Conservation (phyloP, 2,797 vertebrate genomes). For the Esox lucius region DNA sequence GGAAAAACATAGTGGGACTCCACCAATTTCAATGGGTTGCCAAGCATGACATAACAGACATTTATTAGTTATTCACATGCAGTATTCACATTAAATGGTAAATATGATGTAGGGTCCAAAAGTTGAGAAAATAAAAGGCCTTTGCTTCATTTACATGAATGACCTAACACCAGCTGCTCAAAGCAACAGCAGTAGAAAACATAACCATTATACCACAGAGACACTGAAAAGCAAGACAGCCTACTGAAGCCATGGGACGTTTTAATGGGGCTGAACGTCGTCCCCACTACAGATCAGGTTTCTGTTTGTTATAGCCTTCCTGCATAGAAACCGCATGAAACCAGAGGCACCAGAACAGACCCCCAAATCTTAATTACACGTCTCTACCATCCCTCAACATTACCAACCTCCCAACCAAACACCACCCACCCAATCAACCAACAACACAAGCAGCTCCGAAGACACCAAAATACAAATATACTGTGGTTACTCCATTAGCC, state of each 20-base stretch:
- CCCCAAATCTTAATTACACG: conserved; percentile 65
- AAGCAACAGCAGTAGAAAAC: conserved; percentile 30
- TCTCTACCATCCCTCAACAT: conserved; percentile 55
- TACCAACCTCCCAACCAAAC: conserved; percentile 47
- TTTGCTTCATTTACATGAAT: background rate
- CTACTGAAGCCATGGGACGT: conserved; percentile 17
- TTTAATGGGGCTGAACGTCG: conserved; percentile 25
- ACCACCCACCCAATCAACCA: conserved; percentile 41
- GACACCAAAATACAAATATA: conserved; percentile 69
- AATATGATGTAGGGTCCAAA: conserved; percentile 21
- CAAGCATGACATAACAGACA: conserved; percentile 65
- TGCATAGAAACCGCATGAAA: conserved; percentile 49
- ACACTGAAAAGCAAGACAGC: conserved; percentile 19
- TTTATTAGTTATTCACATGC: conserved; percentile 58
- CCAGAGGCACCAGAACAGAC: conserved; percentile 47
- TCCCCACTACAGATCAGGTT: conserved; percentile 58
- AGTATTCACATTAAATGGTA: conserved; percentile 25
- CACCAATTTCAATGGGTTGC: conserved; percentile 44
- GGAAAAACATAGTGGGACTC: conserved; percentile 59
- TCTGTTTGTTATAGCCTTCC: conserved; percentile 57
- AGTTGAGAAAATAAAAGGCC: conserved; percentile 17
- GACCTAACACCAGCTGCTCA: conserved; percentile 9
- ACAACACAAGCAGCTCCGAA: conserved; percentile 64
- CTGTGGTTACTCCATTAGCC: conserved; percentile 59
- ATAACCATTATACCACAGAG: conserved; percentile 3